Evolutionary conservation across 2,113 vertebrate species (phyloP).

Genomic region (Castor canadensis): DNA sequence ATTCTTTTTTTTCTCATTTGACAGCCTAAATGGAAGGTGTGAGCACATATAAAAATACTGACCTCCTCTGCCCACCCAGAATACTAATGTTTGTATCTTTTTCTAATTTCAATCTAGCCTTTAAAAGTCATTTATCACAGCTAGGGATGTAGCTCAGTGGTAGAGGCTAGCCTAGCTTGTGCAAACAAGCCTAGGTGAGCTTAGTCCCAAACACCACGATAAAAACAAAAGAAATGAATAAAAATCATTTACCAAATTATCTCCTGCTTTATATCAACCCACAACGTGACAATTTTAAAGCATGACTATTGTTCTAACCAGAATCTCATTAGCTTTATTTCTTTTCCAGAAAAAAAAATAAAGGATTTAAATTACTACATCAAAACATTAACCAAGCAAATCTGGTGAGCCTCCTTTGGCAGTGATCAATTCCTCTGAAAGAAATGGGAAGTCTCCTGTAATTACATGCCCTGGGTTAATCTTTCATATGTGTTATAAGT

Average conservation of each 20-base stretch:
- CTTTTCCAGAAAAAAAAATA: slow-evolving; percentile 10
- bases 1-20: neutral
- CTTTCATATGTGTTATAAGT: neutral
- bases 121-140: slow-evolving; percentile 22
- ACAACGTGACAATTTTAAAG: neutral
- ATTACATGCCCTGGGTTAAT: neutral
- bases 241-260: neutral
- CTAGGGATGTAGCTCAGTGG: neutral
- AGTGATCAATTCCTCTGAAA: slow-evolving; percentile 31
- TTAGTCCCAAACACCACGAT: too few relatives aligned
- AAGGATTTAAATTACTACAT: neutral
- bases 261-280: slow-evolving; percentile 2
- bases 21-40: slow-evolving; percentile 1
- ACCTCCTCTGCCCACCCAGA: neutral
- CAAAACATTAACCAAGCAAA: neutral
- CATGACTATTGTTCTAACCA: neutral
- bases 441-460: neutral
- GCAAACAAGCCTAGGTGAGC: neutral
- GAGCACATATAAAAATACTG: slow-evolving; percentile 31
- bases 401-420: neutral
- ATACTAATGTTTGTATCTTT: neutral
- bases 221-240: neutral
- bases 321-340: neutral
- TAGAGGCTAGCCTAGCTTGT: neutral
- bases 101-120: slow-evolving; percentile 4